phyloP scores from a whole-genome alignment of 2,888 invertebrate genomes.

The Temnothorax rugatulus region DNA sequence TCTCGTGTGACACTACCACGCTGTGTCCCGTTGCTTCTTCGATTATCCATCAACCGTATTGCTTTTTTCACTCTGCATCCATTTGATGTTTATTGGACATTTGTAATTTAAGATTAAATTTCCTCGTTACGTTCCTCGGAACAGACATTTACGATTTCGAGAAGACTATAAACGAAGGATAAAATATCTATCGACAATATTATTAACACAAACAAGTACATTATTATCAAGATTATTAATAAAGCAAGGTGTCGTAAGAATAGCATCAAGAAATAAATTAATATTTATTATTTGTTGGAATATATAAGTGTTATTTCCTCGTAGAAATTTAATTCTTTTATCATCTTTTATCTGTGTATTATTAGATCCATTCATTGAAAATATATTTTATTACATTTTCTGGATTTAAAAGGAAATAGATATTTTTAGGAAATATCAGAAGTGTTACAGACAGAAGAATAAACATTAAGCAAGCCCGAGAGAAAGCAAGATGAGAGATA shows the following conservation, averaged over 20 bases:
- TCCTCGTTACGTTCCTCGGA: background rate
- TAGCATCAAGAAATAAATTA: background rate
- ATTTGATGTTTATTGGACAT: background rate
- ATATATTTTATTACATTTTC: background rate
- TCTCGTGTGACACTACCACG: background rate
- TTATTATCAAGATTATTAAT: background rate
- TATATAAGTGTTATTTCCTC: background rate
- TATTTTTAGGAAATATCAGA: background rate
- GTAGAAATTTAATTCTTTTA: background rate
- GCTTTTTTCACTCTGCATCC: background rate
- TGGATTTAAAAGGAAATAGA: background rate
- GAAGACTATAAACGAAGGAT: background rate
- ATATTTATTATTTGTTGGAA: background rate
- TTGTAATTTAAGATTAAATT: slow-evolving; percentile 17
- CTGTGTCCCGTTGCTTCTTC: background rate
- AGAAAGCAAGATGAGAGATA: slow-evolving; percentile 17
- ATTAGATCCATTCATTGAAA: background rate
- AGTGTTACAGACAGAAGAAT: background rate
- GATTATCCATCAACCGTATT: background rate
- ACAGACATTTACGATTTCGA: background rate
- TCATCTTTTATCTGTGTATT: background rate
- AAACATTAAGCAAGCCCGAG: background rate
- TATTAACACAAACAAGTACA: background rate
- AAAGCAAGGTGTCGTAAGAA: background rate
- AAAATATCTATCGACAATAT: background rate